Evolutionary conservation across 2,113 vertebrate species (phyloP), one percentile per base, ranked within the genome.

Genomic region (Oryctolagus cuniculus): DNA sequence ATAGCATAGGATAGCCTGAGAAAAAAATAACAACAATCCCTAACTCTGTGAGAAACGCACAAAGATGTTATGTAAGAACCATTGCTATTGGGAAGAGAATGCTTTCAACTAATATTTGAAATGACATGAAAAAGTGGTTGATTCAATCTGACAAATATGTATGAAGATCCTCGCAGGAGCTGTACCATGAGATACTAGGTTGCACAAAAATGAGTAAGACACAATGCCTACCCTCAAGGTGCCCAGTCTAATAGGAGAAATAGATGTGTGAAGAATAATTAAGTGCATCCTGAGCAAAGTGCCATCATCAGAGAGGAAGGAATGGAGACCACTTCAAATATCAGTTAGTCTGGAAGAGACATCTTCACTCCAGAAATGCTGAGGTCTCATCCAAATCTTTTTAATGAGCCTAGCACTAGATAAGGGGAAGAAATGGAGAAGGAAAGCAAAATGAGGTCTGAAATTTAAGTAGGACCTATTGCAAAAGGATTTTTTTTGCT

Each of bases 81-180:
- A 51, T 38, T 53, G 49, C 61, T 67, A 22, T 22, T 66, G 15
- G 61, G 49, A 92, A 90, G 49, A 90, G 49, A 67, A 78, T 64
- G 13, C 24, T 90, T 95, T 78, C 66, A 89, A 49, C 77, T 83
- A 87, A 80, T 72, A 70, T 69, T 64, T 22, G 13, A 95, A 91
- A 95, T 86, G 82, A 79, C 67, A 80, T 34, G 10, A 82, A 81
- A n/a, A 73, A 55, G 44, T 70, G 70, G 38, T 75, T 86, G 89
- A 72, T 79, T 85, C 63, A 29, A 44, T 38, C 36, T 92, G 93
- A 72, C 51, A 93, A 92, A 69, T 72, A 58, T 6, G 11, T 24
- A 55, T 64, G 31, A 31, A 72, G 36, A 10, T 80, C 75, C 61
- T 75, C n/a, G 80, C 38, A 89, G 85, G 77, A 85, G 17, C 38